These are phyloP conservation scores for Euplexia lucipara DNA, from an alignment of 2,888 invertebrate species.

Conservation along the genomic window DNA sequence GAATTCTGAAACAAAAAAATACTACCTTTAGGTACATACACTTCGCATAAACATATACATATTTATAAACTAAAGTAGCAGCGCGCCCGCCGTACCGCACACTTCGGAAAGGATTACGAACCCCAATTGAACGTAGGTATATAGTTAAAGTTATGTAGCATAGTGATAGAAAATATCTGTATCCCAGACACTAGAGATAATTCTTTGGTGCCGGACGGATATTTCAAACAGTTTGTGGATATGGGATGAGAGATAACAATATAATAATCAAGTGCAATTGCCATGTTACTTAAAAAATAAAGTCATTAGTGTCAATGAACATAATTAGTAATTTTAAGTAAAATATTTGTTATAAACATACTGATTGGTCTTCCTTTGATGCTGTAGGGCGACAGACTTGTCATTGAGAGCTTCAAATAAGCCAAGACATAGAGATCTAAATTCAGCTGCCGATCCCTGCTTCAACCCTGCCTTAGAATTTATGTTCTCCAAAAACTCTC, in stretches of 20 bases:
- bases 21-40: too few species aligned
- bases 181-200: constrained; percentile 19
- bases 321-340: neutral
- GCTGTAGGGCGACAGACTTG: constrained; percentile 95
- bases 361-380: constrained; percentile 97
- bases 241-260: constrained; percentile 31
- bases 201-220: constrained; percentile 19
- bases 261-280: neutral
- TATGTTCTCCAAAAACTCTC: constrained; percentile 93
- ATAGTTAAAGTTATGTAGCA: too few species aligned
- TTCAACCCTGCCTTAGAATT: constrained; percentile 85
- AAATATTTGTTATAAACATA: constrained; percentile 75
- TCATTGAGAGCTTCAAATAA: constrained; percentile 96
- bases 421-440: constrained; percentile 94
- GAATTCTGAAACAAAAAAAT: constrained; percentile 91
- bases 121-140: too few species aligned
- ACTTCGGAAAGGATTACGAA: too few species aligned
- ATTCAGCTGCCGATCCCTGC: constrained; percentile 92
- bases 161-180: constrained; percentile 6
- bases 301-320: neutral
- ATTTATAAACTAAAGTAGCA: too few species aligned
- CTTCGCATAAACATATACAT: too few species aligned
- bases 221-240: constrained; percentile 17
- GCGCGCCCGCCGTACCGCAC: too few species aligned
- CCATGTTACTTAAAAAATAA: neutral